Evolutionary conservation across 2,888 invertebrate genomes (phyloP).

Genomic region (Hypsopygia costalis): DNA sequence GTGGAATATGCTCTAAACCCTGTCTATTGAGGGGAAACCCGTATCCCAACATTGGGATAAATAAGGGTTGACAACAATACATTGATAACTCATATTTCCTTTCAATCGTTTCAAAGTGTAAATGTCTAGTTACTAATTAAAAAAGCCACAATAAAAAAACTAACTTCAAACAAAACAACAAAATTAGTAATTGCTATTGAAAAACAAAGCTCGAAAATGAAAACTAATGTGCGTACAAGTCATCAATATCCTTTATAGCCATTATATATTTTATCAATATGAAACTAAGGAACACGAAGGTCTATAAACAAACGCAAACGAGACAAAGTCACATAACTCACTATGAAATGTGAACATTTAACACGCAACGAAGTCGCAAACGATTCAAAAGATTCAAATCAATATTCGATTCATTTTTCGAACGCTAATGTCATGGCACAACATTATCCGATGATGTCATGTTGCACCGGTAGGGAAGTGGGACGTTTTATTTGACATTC

Average conservation of each 20-base stretch:
- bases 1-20: too few relatives aligned
- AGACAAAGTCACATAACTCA: slow-evolving; percentile 67
- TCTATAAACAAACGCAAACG: slow-evolving; percentile 66
- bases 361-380: slow-evolving; percentile 57
- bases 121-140: too few relatives aligned
- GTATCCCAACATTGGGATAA: too few relatives aligned
- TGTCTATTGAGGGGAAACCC: too few relatives aligned
- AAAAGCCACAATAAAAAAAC: too few relatives aligned
- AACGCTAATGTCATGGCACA: slow-evolving; percentile 34
- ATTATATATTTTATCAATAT: slow-evolving; percentile 29
- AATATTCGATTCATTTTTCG: slow-evolving; percentile 40
- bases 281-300: slow-evolving; percentile 49
- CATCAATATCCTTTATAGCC: slow-evolving; percentile 22
- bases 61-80: too few relatives aligned
- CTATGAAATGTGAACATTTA: slow-evolving; percentile 62
- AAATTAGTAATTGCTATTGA: too few relatives aligned
- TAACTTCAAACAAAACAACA: too few relatives aligned
- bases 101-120: too few relatives aligned
- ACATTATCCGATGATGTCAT: slow-evolving; percentile 49
- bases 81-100: too few relatives aligned
- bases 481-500: slow-evolving; percentile 34
- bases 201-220: background rate
- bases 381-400: slow-evolving; percentile 40
- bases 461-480: slow-evolving; percentile 38
- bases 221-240: slow-evolving; percentile 15